Percentiles rank a stretch among this genome's conserved stretches.
These are phyloP conservation scores for Calephelis virginiensis DNA, from an alignment of 1,140 invertebrate genomes.

Conservation along the genomic window DNA sequence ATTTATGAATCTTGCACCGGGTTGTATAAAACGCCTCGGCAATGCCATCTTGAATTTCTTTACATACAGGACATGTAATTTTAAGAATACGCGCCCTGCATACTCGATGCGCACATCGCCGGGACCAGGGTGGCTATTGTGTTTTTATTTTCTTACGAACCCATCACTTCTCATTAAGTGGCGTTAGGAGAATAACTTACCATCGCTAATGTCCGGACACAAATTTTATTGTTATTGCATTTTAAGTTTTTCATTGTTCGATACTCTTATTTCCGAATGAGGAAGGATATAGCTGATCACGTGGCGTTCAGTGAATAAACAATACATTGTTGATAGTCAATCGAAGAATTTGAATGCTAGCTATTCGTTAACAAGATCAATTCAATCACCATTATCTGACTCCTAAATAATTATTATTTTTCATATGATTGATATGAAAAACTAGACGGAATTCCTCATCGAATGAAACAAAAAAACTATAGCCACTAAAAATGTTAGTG, in stretches of 20 bases:
- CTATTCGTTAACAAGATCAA: too few species aligned
- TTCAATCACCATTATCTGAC: too few species aligned
- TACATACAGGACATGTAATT: conserved; percentile 73
- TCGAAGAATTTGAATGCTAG: background rate
- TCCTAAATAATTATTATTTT: too few species aligned
- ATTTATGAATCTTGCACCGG: too few species aligned
- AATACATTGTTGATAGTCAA: background rate
- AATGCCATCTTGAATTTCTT: conserved; percentile 49
- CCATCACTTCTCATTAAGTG: conserved; percentile 78
- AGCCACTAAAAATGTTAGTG: too few species aligned
- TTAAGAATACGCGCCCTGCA: conserved; percentile 61
- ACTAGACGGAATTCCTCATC: too few species aligned
- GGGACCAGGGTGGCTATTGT: conserved; percentile 63
- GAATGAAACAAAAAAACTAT: too few species aligned
- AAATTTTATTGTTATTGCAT: conserved; percentile 78
- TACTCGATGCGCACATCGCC: conserved; percentile 49
- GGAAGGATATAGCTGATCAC: conserved; percentile 58
- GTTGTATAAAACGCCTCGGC: background rate
- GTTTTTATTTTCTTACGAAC: conserved; percentile 77
- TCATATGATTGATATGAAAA: too few species aligned
- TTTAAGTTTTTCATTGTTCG: conserved; percentile 76
- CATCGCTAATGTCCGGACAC: conserved; percentile 74
- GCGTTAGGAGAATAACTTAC: conserved; percentile 77
- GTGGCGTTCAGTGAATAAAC: background rate
- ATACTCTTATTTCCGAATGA: conserved; percentile 53